phyloP scores from a whole-genome alignment of 2,113 vertebrate genomes.

The Crotalus horridus region DNA sequence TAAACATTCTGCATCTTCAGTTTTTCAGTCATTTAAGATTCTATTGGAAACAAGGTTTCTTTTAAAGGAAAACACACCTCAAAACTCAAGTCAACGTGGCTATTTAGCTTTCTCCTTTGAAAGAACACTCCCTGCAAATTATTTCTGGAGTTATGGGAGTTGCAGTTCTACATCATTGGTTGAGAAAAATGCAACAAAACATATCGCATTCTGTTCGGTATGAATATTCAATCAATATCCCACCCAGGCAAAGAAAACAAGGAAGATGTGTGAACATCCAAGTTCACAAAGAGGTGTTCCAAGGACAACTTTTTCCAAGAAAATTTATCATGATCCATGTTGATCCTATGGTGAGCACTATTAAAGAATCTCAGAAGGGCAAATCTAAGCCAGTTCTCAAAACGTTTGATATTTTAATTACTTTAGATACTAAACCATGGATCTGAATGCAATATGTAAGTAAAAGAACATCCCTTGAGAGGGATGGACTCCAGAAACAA shows the following conservation, averaged over 20 bases:
- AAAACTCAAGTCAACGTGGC: not conserved
- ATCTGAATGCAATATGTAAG: not conserved
- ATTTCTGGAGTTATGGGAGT: not conserved
- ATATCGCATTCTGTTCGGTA: not conserved
- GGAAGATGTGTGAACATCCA: not conserved
- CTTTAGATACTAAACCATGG: not conserved
- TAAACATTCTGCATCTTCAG: not conserved
- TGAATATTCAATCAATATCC: not conserved
- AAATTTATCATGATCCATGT: not conserved
- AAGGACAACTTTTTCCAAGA: not conserved
- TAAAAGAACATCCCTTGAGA: not conserved
- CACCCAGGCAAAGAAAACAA: not conserved
- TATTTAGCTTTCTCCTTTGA: not conserved
- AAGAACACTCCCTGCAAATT: not conserved
- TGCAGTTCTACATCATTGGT: not conserved
- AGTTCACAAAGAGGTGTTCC: not conserved
- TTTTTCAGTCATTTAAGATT: not conserved
- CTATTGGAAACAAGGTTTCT: not conserved
- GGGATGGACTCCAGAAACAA: not conserved
- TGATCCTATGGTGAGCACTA: not conserved
- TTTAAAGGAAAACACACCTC: not conserved
- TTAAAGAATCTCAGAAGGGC: not conserved
- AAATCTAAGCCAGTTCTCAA: not conserved
- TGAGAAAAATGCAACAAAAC: not conserved
- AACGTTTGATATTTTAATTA: not conserved